Conservation (phyloP, 2,113 vertebrate species). For the Leuciscus idus region DNA sequence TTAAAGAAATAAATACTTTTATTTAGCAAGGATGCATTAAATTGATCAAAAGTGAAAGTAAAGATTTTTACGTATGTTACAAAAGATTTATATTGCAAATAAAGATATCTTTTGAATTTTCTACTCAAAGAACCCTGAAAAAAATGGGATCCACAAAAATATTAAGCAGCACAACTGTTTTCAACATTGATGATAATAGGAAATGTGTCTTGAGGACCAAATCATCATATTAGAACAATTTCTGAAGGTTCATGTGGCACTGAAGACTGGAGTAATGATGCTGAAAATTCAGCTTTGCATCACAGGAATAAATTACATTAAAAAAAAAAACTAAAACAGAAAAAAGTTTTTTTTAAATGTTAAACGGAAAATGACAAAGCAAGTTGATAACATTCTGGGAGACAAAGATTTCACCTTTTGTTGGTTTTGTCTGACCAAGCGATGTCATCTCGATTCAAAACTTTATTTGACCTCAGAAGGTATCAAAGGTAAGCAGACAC, state of each 20-base stretch:
- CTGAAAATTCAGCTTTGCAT: background rate
- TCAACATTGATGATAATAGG: background rate
- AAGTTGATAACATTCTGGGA: background rate
- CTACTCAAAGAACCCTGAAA: background rate
- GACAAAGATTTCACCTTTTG: background rate
- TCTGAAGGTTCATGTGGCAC: background rate
- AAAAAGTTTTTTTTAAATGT: background rate
- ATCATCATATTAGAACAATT: background rate
- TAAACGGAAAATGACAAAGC: background rate
- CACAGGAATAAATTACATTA: too few species aligned
- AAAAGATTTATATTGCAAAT: background rate
- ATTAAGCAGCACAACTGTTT: background rate
- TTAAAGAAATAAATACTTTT: background rate
- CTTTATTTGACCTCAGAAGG: background rate
- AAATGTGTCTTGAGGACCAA: background rate
- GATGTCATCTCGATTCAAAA: background rate
- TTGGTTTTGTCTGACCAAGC: background rate
- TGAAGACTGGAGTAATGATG: background rate
- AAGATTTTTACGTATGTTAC: background rate
- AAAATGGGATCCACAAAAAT: background rate
- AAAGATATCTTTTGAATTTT: background rate
- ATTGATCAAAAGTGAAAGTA: background rate
- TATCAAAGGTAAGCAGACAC: conserved; percentile 8
- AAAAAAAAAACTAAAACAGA: too few species aligned
- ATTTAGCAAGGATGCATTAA: background rate